A percentile compares a stretch with the other conserved stretches of the same genome.
phyloP scores from a whole-genome alignment of 23 tunicate species.

The Ciona savignyi region DNA sequence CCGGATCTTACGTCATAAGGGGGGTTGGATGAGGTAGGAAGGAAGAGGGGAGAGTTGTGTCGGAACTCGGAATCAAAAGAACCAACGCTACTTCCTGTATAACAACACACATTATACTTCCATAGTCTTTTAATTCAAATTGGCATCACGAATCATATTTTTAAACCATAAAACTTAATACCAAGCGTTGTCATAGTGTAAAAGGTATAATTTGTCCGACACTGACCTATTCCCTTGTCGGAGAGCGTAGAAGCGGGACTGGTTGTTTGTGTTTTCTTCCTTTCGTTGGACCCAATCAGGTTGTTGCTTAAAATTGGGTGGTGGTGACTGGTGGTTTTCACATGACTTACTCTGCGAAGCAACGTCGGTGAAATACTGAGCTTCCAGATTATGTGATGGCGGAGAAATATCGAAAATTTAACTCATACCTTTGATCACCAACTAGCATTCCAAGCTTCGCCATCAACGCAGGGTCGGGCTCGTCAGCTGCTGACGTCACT shows the following conservation, averaged over 20 bases:
- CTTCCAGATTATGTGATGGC: background rate
- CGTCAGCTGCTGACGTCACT: constrained; percentile 12
- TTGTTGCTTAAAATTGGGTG: constrained; percentile 68
- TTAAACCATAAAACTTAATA: too few relatives aligned
- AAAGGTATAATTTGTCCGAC: background rate
- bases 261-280: constrained; percentile 47
- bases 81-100: constrained; percentile 99
- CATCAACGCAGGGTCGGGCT: constrained; percentile 50
- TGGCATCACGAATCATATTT: too few relatives aligned
- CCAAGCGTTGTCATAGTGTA: background rate
- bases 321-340: constrained; percentile 69
- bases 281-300: constrained; percentile 31
- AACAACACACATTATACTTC: too few relatives aligned
- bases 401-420: background rate
- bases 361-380: too few relatives aligned
- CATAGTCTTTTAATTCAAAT: too few relatives aligned
- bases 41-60: constrained; percentile 16
- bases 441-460: constrained; percentile 45
- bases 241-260: constrained; percentile 91
- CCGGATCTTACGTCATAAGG: constrained; percentile 54
- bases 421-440: constrained; percentile 55
- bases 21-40: constrained; percentile 9
- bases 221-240: constrained; percentile 95
- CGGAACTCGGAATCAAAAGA: constrained; percentile 93
- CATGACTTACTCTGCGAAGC: constrained; percentile 48